Evolutionary conservation across 1,140 invertebrate species (phyloP).

Genomic region (Daktulosphaira vitifoliae): DNA sequence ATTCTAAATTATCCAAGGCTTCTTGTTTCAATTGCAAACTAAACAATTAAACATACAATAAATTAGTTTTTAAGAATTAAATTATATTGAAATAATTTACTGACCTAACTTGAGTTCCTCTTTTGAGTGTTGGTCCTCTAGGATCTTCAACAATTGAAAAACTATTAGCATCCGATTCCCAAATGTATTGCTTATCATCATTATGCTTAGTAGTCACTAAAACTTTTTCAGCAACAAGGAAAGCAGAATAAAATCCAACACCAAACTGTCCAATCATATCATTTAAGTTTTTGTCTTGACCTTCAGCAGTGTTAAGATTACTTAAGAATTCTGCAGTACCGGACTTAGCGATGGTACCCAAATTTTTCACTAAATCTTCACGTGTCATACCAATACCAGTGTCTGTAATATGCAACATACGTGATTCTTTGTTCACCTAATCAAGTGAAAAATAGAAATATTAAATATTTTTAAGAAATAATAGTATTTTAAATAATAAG

Average conservation of each 20-base stretch:
- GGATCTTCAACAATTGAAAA: conserved; percentile 92
- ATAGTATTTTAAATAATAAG: too few species aligned
- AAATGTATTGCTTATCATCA: conserved; percentile 91
- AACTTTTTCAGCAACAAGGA: conserved; percentile 83
- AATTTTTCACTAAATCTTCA: conserved; percentile 86
- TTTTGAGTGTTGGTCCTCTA: conserved; percentile 76
- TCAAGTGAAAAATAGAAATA: conserved; percentile 9
- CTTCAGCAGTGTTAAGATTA: conserved; percentile 71
- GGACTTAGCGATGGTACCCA: conserved; percentile 98
- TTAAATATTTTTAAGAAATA: too few species aligned
- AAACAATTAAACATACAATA: conserved; percentile 39
- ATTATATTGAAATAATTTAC: not conserved
- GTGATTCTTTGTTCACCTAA: conserved; percentile 86
- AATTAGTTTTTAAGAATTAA: not conserved
- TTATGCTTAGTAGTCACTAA: conserved; percentile 94
- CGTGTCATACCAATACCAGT: conserved; percentile 98
- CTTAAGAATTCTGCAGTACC: conserved; percentile 96
- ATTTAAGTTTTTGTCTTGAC: conserved; percentile 55
- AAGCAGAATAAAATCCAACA: conserved; percentile 96
- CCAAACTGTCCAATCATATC: conserved; percentile 94
- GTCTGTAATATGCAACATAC: conserved; percentile 89
- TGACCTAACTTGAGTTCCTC: conserved; percentile 60
- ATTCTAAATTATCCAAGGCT: conserved; percentile 88
- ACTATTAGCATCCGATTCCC: conserved; percentile 88
- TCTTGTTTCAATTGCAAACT: conserved; percentile 93